Evolutionary conservation across 2,797 vertebrate species (phyloP), one percentile per base, ranked within the genome.

Genomic region (Macropodus opercularis): DNA sequence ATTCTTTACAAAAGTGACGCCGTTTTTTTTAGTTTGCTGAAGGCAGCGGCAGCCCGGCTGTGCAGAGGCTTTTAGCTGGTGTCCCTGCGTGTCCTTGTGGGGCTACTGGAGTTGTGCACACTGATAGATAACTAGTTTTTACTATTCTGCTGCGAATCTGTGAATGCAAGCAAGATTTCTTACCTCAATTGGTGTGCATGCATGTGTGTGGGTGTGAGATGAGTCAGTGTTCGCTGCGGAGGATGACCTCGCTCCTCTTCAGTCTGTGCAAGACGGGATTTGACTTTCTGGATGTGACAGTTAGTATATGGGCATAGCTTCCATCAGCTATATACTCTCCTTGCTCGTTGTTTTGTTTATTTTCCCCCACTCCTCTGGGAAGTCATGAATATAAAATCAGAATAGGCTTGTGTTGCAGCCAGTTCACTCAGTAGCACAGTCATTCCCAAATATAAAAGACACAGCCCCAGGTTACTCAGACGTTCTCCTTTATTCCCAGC

Each of bases 351-450:
- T 80, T 69, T 59, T 78, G 61, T 72, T 67, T 75, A 36, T 74
- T 43, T 17, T 11, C 29, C 50, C 40, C 15, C 29, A 22, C 32
- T 63, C 41, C 51, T 62, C 47, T 68, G 18, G 17, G 66, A 86
- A 83, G 69, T 84, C 72, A 85, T 86, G 80, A 89, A 90, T 85
- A 79, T 75, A 46, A 84, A 88, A 81, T 84, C 72, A 72, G 63
- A 73, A 75, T 62, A 59, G 58, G 62, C 63, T 79, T 74, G 72
- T 77, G 70, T 57, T 85, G 75, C 72, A 71, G 68, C 62, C 71
- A 34, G 64, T 79, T 81, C 75, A 72, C 65, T 75, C 47, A 14
- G 62, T 36, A 56, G 58, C 81, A 63, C 59, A 69, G 51, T 76
- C 66, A 63, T 74, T 60, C 59, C 35, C 29, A 32, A 32, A 70